Percentiles rank a stretch among this genome's conserved stretches.
Conservation (phyloP, 2,888 invertebrate genomes). For the Steromphala cineraria region DNA sequence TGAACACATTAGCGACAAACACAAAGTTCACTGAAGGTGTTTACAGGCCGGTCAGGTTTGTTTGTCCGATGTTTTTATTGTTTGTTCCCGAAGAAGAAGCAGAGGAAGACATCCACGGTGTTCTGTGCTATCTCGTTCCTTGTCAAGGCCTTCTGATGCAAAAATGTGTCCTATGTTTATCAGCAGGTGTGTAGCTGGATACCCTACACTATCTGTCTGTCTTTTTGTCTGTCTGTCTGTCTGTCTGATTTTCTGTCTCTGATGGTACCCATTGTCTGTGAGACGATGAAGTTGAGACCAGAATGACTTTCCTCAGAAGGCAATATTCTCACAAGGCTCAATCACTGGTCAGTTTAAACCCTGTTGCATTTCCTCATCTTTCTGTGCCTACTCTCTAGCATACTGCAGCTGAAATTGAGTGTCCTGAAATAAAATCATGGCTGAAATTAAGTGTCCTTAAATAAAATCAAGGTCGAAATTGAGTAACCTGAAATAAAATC, state of each 20-base stretch:
- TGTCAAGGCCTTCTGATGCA: background rate
- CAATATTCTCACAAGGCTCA: too few species aligned
- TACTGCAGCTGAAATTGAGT: too few species aligned
- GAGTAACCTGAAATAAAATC: too few species aligned
- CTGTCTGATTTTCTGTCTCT: too few species aligned
- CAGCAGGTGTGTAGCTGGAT: background rate
- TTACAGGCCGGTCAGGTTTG: background rate
- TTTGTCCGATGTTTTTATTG: background rate
- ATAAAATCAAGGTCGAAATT: too few species aligned
- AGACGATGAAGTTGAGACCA: background rate
- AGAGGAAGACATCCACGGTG: background rate
- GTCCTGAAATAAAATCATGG: too few species aligned
- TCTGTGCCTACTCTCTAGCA: too few species aligned
- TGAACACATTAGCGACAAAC: background rate
- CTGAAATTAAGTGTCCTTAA: too few species aligned
- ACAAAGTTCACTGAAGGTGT: background rate
- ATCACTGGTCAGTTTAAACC: too few species aligned
- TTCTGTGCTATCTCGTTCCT: background rate
- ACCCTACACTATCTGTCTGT: background rate
- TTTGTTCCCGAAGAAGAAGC: background rate
- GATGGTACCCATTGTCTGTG: too few species aligned
- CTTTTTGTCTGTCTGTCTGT: background rate
- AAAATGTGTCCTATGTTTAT: background rate
- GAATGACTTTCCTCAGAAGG: background rate
- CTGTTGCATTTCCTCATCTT: too few species aligned